Percentiles rank a stretch among this genome's conserved stretches.
Conservation (phyloP, 1,140 invertebrate species). For the Aphis gossypii region DNA sequence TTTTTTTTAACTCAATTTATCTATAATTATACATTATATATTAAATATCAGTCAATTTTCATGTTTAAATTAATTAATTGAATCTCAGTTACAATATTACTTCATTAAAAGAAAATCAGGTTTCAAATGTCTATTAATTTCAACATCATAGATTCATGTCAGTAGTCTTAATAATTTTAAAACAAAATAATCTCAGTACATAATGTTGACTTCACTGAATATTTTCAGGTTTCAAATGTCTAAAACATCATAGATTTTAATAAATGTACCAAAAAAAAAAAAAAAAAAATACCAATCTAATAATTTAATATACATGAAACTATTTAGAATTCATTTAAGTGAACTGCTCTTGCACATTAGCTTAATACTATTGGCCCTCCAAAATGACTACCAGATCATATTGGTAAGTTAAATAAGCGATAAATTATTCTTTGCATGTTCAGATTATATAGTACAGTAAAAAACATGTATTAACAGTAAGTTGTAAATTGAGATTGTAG, state of each 20-base stretch:
- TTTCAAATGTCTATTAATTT: slow-evolving; percentile 55
- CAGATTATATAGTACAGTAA: not conserved
- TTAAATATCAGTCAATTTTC: not conserved
- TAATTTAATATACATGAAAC: too few species aligned
- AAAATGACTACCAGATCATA: not conserved
- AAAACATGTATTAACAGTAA: not conserved
- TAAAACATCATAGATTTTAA: slow-evolving; percentile 42
- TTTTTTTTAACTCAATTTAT: not conserved
- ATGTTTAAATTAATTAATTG: not conserved
- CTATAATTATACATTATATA: not conserved
- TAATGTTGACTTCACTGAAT: slow-evolving; percentile 21
- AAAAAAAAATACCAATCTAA: too few species aligned
- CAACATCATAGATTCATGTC: slow-evolving; percentile 30
- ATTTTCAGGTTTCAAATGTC: slow-evolving; percentile 56
- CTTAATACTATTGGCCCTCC: too few species aligned
- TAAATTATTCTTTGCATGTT: not conserved
- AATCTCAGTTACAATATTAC: slow-evolving; percentile 38
- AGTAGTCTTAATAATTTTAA: not conserved
- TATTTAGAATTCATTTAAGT: not conserved
- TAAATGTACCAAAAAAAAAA: too few species aligned
- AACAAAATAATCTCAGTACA: slow-evolving; percentile 23
- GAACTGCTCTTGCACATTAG: not conserved
- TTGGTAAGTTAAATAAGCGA: not conserved
- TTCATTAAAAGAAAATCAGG: slow-evolving; percentile 42
- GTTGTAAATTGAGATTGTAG: not conserved